A percentile compares a stretch with the other conserved stretches of the same genome.
These are phyloP conservation scores for Mylabris phalerata DNA, from an alignment of 1,140 invertebrate species.

Conservation along the genomic window DNA sequence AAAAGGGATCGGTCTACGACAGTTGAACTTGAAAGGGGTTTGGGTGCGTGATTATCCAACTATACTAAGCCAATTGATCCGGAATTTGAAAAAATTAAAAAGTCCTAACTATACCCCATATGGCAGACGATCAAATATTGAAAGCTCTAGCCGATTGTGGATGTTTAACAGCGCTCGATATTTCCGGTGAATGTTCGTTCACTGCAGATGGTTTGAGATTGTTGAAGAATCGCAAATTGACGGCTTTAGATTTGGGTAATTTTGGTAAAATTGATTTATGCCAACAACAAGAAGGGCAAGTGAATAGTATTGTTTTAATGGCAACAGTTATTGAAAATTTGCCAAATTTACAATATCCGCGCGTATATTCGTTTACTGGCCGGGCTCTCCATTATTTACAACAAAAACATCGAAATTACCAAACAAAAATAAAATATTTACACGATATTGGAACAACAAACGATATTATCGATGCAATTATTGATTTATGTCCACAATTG, in stretches of 20 bases:
- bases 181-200: constrained; percentile 51
- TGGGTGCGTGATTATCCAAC: constrained; percentile 59
- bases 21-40: constrained; percentile 59
- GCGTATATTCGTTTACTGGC: constrained; percentile 58
- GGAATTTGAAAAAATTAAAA: constrained; percentile 50
- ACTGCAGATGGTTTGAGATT: constrained; percentile 18
- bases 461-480: constrained; percentile 49
- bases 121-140: constrained; percentile 59
- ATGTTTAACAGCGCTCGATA: constrained; percentile 52
- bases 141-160: constrained; percentile 51
- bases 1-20: constrained; percentile 52
- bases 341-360: constrained; percentile 53
- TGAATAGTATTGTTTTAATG: constrained; percentile 34
- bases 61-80: constrained; percentile 52
- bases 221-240: constrained; percentile 46
- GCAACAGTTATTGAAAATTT: constrained; percentile 52
- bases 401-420: constrained; percentile 47
- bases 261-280: constrained; percentile 59
- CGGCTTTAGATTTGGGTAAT: constrained; percentile 56
- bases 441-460: constrained; percentile 54
- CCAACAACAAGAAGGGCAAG: constrained; percentile 38
- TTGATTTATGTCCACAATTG: constrained; percentile 50
- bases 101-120: constrained; percentile 56
- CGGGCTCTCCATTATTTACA: constrained; percentile 49
- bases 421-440: constrained; percentile 53